Evolutionary conservation across 2,113 vertebrate species (phyloP), one percentile per base, ranked within the genome.

Genomic region (Ranitomeya variabilis): DNA sequence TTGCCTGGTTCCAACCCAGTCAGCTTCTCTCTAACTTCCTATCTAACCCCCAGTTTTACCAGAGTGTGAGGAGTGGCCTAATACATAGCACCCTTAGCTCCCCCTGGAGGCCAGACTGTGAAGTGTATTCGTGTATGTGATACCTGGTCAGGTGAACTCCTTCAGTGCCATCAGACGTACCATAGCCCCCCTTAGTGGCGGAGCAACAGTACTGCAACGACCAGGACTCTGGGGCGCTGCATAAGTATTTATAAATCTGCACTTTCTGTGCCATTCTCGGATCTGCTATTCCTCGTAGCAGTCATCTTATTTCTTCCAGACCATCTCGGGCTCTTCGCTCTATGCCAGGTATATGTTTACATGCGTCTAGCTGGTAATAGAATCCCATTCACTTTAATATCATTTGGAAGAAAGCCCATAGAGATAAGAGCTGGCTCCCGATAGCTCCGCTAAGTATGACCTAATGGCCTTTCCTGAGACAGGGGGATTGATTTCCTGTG

Each of bases 381-480:
- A 81, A 87, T 87, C 86, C 77, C 86, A 81, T 87, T 81, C 86
- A 87, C 78, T 59, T 69, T 87, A 81, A 81, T 87, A 81, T 87
- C 57, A 77, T 83, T 83, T 88, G 80, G 87, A 83, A 62, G 57
- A 69, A 66, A 23, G 69, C 80, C 87, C 87, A 83, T 83, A 76
- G 69, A 88, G 80, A 88, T 83, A 88, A 83, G 69, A 52, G 14
- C 80, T 81, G 87, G 69, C 87, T 74, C 80, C 66, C 79, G 57
- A 23, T 88, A 62, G 54, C 67, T 74, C 54, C 7, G 78, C 86
- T 81, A 60, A 45, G 86, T 81, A 74, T 83, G 80, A 64, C 71
- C 80, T 83, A 83, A 83, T 55, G 69, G 80, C 55, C 87, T 83
- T 80, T 80, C 69, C 64, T 55, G 69, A 64, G 55, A 55, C 79